Conservation (phyloP, 2,888 invertebrate genomes). For the Eurytoma adleriae region DNA sequence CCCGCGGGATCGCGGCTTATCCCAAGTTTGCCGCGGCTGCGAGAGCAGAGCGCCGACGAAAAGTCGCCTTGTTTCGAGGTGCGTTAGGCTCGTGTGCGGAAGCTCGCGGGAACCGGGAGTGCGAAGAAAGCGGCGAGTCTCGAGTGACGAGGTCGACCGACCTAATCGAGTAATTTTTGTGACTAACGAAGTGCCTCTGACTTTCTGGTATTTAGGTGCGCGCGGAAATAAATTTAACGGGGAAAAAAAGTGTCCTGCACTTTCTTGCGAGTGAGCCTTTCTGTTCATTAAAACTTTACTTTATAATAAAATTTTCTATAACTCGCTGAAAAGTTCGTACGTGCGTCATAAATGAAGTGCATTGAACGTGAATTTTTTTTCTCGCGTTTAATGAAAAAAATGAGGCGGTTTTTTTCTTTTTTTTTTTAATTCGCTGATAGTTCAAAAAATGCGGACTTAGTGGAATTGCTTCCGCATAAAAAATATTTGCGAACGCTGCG, state of each 20-base stretch:
- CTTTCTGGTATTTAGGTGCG: conserved; percentile 11
- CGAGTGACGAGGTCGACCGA: not conserved
- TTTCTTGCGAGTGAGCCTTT: conserved; percentile 28
- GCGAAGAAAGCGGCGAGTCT: not conserved
- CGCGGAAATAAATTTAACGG: conserved; percentile 25
- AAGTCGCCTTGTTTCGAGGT: not conserved
- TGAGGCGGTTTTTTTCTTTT: not conserved
- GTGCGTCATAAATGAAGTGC: conserved; percentile 19
- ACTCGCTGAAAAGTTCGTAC: conserved; percentile 25
- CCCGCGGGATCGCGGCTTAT: conserved; percentile 31
- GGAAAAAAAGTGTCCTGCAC: conserved; percentile 21
- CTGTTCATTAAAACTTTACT: conserved; percentile 33
- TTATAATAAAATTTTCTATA: conserved; percentile 30
- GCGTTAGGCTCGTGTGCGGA: not conserved
- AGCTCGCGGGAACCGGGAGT: not conserved
- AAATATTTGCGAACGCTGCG: too few species aligned
- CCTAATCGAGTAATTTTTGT: not conserved
- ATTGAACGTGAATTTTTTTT: conserved; percentile 14
- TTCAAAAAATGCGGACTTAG: too few species aligned
- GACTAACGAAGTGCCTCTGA: not conserved
- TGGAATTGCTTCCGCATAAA: too few species aligned
- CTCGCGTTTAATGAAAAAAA: not conserved
- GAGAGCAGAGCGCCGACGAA: not conserved
- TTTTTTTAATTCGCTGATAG: too few species aligned
- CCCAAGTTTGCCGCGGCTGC: not conserved